Conservation (phyloP, 1,140 invertebrate genomes). For the Hermatobates lingyangjiaoensis region DNA sequence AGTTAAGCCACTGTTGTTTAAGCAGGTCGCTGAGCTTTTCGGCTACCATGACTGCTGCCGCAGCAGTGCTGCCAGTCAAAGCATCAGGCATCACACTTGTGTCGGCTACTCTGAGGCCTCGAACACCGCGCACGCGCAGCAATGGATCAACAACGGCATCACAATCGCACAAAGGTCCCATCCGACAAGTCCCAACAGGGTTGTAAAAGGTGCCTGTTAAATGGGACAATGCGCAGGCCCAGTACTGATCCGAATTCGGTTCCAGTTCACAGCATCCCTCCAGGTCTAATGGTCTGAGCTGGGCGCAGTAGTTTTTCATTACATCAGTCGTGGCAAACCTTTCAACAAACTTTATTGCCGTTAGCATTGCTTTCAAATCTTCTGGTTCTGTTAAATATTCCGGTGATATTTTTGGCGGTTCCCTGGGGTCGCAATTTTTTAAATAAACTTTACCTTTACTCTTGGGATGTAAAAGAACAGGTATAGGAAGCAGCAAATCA, state of each 20-base stretch:
- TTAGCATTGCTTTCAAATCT: constrained; percentile 18
- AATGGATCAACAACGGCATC: constrained; percentile 42
- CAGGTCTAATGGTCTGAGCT: not conserved
- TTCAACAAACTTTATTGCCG: constrained; percentile 31
- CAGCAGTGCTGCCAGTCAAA: constrained; percentile 52
- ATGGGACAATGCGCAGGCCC: constrained; percentile 20
- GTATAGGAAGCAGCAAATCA: constrained; percentile 32
- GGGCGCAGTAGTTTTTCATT: constrained; percentile 29
- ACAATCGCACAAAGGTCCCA: constrained; percentile 43
- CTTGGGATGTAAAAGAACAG: constrained; percentile 26
- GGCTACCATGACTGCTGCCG: constrained; percentile 54
- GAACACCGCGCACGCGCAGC: constrained; percentile 42
- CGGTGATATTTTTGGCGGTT: constrained; percentile 36
- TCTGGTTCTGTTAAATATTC: constrained; percentile 25
- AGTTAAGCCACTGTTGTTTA: constrained; percentile 33
- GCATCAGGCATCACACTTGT: constrained; percentile 60
- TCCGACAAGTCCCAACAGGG: constrained; percentile 53
- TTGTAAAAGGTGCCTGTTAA: constrained; percentile 31
- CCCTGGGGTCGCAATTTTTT: constrained; percentile 28
- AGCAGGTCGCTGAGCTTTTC: constrained; percentile 58
- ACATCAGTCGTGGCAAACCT: constrained; percentile 32
- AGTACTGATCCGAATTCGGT: constrained; percentile 24
- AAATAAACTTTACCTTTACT: constrained; percentile 29
- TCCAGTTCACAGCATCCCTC: constrained; percentile 9
- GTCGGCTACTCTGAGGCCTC: constrained; percentile 52